Percentiles rank a stretch among this genome's conserved stretches.
Evolutionary conservation across 2,797 vertebrate species (phyloP).

Genomic region (Siniperca obscura): DNA sequence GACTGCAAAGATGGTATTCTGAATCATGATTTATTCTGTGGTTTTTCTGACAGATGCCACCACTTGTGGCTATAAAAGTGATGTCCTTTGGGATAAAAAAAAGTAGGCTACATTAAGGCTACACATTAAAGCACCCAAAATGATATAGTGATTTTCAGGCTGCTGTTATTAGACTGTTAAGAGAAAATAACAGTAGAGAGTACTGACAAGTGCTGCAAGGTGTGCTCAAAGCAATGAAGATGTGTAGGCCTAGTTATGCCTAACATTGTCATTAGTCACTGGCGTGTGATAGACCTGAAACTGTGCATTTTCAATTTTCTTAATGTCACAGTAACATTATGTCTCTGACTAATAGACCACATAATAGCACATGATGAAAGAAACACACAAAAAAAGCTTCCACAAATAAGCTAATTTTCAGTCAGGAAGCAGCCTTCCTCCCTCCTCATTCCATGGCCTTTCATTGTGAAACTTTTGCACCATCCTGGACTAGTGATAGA

Average conservation of each 20-base stretch:
- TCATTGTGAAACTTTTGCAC: conserved; percentile 60
- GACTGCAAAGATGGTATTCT: conserved; percentile 11
- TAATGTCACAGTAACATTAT: conserved; percentile 2
- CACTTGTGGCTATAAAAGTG: background rate
- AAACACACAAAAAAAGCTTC: conserved; percentile 4
- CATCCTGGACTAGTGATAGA: conserved; percentile 57
- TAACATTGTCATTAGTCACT: conserved; percentile 19
- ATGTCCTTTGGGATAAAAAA: background rate
- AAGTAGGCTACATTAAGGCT: background rate
- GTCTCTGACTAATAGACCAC: background rate
- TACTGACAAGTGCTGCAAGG: conserved; percentile 7
- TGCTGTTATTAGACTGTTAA: background rate
- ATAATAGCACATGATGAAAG: background rate
- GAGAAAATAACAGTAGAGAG: background rate
- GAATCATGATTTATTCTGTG: conserved; percentile 28
- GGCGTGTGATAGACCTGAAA: background rate
- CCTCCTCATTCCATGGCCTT: conserved; percentile 19
- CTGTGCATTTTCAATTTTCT: background rate
- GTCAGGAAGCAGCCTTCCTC: conserved; percentile 42
- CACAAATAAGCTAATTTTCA: conserved; percentile 33
- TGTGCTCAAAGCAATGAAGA: conserved; percentile 25
- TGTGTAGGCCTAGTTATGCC: background rate
- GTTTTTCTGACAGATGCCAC: conserved; percentile 20
- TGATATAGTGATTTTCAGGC: background rate
- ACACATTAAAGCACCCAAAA: background rate